phyloP scores from a whole-genome alignment of 2,888 invertebrate species.

The Leucania comma region DNA sequence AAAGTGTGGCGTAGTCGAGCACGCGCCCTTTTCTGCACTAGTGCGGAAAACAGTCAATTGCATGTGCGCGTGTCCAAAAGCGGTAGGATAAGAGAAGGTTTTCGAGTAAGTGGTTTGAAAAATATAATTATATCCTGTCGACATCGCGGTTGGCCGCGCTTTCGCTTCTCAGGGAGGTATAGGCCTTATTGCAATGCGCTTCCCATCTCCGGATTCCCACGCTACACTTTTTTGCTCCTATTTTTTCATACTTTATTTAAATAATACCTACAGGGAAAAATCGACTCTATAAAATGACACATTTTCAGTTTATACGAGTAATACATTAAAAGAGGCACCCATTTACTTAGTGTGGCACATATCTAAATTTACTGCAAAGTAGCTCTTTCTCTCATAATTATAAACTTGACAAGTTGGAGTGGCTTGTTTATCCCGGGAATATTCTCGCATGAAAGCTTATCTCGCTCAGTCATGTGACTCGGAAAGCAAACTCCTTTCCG shows the following conservation, averaged over 20 bases:
- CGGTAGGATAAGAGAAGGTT: no score
- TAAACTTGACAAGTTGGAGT: conserved; percentile 53
- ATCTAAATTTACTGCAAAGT: conserved; percentile 16
- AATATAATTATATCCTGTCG: not conserved
- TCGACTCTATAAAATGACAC: not conserved
- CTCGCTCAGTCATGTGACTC: conserved; percentile 49
- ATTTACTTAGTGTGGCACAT: conserved; percentile 11
- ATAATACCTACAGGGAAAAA: not conserved
- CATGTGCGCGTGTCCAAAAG: no score
- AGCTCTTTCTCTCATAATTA: conserved; percentile 33
- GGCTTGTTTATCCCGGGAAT: conserved; percentile 42
- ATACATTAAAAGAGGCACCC: not conserved
- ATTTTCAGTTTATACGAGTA: not conserved
- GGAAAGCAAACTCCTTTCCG: conserved; percentile 50
- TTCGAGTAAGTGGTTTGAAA: no score
- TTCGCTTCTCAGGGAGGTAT: not conserved
- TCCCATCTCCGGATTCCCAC: no score
- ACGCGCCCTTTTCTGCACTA: no score
- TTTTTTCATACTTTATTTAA: not conserved
- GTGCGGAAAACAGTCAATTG: no score
- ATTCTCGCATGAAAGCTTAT: conserved; percentile 51
- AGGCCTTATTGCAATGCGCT: not conserved
- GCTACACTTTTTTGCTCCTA: not conserved
- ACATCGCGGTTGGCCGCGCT: not conserved
- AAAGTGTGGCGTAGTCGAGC: no score